Conservation (phyloP, 1,140 invertebrate species). For the Globodera ellingtonae region DNA sequence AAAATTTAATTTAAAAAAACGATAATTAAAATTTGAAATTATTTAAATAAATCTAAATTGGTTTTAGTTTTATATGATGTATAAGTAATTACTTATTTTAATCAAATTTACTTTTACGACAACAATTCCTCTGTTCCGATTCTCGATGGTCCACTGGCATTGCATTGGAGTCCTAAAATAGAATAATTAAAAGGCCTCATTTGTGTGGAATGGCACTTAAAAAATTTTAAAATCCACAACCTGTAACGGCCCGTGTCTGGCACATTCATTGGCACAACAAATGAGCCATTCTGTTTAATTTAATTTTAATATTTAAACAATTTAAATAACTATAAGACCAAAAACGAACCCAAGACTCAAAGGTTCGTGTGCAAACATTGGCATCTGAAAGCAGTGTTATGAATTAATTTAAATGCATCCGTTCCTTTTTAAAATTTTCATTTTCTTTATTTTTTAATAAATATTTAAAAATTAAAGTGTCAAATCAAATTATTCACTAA, state of each 20-base stretch:
- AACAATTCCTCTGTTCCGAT: not conserved
- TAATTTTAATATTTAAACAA: not conserved
- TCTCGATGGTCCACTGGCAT: conserved; percentile 7
- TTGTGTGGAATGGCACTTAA: not conserved
- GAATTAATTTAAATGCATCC: not conserved
- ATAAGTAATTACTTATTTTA: not conserved
- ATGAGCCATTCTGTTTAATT: not conserved
- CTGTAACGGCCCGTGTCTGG: conserved; percentile 5
- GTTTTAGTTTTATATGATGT: not conserved
- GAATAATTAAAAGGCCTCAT: no score
- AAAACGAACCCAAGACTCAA: not conserved
- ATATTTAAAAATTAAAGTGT: not conserved
- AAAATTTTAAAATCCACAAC: not conserved
- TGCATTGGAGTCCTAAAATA: not conserved
- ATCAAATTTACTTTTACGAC: not conserved
- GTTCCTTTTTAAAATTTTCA: no score
- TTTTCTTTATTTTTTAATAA: not conserved
- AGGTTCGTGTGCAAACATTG: not conserved
- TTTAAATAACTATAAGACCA: not conserved
- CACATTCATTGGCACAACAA: not conserved
- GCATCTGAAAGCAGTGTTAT: not conserved
- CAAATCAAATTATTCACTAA: no score
- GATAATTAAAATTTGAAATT: no score
- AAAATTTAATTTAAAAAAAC: no score
- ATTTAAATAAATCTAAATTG: no score